Evolutionary conservation across 2,888 invertebrate genomes (phyloP).

Genomic region (Nycteola revayana): DNA sequence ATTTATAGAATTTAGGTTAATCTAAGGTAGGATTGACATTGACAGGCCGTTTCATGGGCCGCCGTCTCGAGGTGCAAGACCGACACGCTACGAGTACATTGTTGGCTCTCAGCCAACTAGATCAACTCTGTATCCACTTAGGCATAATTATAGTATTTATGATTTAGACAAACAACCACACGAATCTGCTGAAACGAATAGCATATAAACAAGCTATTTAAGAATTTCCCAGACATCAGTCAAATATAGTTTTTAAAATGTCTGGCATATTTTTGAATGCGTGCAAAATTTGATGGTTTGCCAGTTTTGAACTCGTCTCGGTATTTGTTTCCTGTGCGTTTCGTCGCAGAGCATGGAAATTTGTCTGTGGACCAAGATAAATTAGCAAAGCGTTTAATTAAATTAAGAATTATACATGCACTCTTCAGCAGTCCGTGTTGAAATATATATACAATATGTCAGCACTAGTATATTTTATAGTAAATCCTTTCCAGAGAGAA

Average conservation of each 20-base stretch:
- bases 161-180: constrained; percentile 38
- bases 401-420: too few species aligned
- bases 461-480: too few species aligned
- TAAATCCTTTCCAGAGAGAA: too few species aligned
- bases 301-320: constrained; percentile 18
- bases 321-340: constrained; percentile 18
- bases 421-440: too few species aligned
- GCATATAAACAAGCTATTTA: neutral
- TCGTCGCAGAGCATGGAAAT: constrained; percentile 1
- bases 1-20: constrained; percentile 50
- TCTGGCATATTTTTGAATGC: constrained; percentile 27
- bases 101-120: constrained; percentile 60
- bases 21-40: constrained; percentile 62
- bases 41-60: constrained; percentile 46
- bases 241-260: constrained; percentile 18
- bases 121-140: constrained; percentile 37
- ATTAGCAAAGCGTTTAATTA: neutral
- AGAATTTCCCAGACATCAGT: constrained; percentile 13
- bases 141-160: constrained; percentile 18
- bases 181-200: too few species aligned
- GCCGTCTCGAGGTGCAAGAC: constrained; percentile 45
- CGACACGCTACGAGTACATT: constrained; percentile 38
- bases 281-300: constrained; percentile 27
- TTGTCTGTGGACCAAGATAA: constrained; percentile 7
- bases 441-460: too few species aligned